These are phyloP conservation scores for Ariopsis seemanni DNA, from an alignment of 2,113 vertebrate genomes.

Conservation along the genomic window DNA sequence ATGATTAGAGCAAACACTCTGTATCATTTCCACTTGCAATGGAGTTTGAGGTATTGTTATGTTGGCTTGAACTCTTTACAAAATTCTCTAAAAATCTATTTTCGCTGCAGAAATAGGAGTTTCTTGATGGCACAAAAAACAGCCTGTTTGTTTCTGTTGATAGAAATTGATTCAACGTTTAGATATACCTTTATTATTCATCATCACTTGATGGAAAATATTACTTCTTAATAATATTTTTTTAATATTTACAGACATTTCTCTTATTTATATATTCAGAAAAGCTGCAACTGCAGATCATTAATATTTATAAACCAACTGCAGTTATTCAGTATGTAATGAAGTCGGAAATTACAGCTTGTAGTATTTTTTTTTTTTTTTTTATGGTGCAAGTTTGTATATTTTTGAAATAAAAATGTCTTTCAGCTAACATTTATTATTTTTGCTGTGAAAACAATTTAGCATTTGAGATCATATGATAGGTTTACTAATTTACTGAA, in stretches of 20 bases:
- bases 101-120: not conserved
- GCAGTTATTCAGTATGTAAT: not conserved
- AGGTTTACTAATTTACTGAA: not conserved
- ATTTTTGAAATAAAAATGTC: not conserved
- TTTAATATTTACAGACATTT: not conserved
- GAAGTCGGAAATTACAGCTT: not conserved
- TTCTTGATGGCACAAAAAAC: not conserved
- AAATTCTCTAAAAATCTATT: slow-evolving; percentile 6
- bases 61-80: not conserved
- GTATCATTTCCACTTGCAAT: slow-evolving; percentile 33
- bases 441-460: not conserved
- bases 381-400: not conserved
- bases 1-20: slow-evolving; percentile 47
- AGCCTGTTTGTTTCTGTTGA: not conserved
- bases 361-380: not conserved
- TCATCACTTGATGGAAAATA: not conserved
- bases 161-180: not conserved
- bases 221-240: not conserved
- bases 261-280: not conserved
- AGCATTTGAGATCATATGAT: not conserved
- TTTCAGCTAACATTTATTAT: not conserved
- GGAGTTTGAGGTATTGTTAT: slow-evolving; percentile 22
- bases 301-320: not conserved
- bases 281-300: not conserved
- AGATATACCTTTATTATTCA: not conserved